Evolutionary conservation across 1,140 invertebrate species (phyloP).

Genomic region (Magallana angulata): DNA sequence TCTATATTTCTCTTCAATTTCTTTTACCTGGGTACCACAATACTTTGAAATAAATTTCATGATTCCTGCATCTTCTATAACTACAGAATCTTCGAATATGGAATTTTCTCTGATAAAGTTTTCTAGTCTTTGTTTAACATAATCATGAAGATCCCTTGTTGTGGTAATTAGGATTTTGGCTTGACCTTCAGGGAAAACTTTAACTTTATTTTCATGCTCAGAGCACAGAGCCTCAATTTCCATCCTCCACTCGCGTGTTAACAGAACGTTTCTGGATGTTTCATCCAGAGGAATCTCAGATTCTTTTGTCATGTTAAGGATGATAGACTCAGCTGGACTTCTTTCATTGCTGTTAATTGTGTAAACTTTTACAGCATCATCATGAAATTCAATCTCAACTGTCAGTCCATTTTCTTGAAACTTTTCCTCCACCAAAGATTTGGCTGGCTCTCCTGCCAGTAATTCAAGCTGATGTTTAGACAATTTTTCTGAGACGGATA

Average conservation of each 20-base stretch:
- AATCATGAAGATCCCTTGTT: background rate
- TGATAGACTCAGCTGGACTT: background rate
- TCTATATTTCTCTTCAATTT: background rate
- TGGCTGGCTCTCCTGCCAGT: background rate
- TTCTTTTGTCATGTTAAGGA: constrained; percentile 20
- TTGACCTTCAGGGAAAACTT: background rate
- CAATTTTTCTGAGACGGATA: background rate
- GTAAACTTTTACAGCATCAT: background rate
- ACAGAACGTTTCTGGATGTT: background rate
- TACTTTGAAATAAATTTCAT: constrained; percentile 44
- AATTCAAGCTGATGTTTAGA: constrained; percentile 26
- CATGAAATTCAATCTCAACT: constrained; percentile 27
- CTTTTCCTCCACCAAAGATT: background rate
- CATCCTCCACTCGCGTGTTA: background rate
- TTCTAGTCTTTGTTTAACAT: background rate
- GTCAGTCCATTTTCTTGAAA: constrained; percentile 12
- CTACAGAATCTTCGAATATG: constrained; percentile 33
- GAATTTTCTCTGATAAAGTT: constrained; percentile 34
- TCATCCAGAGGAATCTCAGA: background rate
- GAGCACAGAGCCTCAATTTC: background rate
- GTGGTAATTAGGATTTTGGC: constrained; percentile 6
- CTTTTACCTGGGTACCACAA: background rate
- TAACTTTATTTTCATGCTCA: background rate
- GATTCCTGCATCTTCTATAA: constrained; percentile 1
- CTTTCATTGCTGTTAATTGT: background rate